Percentiles rank a stretch among this genome's conserved stretches.
Evolutionary conservation across 2,113 vertebrate species (phyloP).

Genomic region (Entelurus aequoreus): DNA sequence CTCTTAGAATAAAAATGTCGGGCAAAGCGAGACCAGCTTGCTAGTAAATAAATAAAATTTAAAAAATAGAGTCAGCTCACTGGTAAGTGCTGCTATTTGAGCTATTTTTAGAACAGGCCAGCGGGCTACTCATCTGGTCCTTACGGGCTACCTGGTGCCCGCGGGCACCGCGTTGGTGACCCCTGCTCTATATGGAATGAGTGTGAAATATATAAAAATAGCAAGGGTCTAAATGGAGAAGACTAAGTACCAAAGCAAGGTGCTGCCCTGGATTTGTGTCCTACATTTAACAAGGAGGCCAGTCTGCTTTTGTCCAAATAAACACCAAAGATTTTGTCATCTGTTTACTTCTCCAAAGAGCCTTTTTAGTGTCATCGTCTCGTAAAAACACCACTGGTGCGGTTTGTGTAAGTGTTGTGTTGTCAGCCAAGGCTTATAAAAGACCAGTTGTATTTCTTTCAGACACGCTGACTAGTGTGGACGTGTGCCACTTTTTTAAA

Average conservation of each 20-base stretch:
- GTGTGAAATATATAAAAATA: conserved; percentile 28
- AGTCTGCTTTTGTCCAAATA: conserved; percentile 27
- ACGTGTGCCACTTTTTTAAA: conserved; percentile 24
- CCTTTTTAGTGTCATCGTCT: not conserved
- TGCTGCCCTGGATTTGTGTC: conserved; percentile 67
- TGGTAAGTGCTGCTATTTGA: no score
- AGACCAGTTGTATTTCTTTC: conserved; percentile 21
- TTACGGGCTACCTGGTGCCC: no score
- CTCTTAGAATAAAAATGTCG: no score
- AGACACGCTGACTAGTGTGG: conserved; percentile 29
- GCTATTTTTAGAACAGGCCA: no score
- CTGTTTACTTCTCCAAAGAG: conserved; percentile 4
- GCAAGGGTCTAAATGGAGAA: conserved; percentile 58
- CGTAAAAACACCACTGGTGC: conserved; percentile 15
- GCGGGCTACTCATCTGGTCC: no score
- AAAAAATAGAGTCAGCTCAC: no score
- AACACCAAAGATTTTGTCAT: conserved; percentile 28
- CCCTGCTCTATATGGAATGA: no score
- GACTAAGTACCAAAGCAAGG: conserved; percentile 50
- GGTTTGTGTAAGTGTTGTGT: conserved; percentile 23
- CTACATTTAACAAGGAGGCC: conserved; percentile 48
- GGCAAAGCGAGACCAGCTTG: no score
- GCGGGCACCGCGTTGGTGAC: no score
- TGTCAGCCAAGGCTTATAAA: conserved; percentile 16
- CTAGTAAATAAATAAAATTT: no score